Conservation (phyloP, 2,113 vertebrate species). For the Pygoscelis antarcticus region DNA sequence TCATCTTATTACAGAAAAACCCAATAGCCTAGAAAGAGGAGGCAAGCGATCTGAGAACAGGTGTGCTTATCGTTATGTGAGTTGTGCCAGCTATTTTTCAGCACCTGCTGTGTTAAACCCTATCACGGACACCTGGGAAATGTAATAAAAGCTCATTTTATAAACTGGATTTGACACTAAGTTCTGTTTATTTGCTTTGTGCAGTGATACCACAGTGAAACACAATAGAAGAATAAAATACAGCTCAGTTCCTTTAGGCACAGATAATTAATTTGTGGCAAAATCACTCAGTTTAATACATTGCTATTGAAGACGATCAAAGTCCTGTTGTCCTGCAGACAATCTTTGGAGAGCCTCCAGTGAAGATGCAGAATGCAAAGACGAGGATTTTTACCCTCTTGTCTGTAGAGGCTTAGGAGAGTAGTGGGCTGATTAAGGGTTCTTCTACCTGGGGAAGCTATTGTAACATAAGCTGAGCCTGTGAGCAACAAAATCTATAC, state of each 20-base stretch:
- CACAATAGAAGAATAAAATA: neutral
- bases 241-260: neutral
- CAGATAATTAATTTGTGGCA: conserved; percentile 22
- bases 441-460: neutral
- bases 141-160: conserved; percentile 29
- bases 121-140: neutral
- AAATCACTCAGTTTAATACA: neutral
- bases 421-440: neutral
- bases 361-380: neutral
- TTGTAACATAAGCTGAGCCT: neutral
- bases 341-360: neutral
- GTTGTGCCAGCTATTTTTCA: neutral
- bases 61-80: neutral
- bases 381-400: neutral
- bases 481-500: neutral
- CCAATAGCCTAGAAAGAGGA: neutral
- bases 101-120: conserved; percentile 32
- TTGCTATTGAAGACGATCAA: neutral
- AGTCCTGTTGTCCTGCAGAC: neutral
- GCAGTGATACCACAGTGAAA: neutral
- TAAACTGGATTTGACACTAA: conserved; percentile 42
- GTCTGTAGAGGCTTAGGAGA: neutral
- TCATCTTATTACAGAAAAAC: neutral
- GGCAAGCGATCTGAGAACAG: neutral
- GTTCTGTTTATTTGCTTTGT: conserved; percentile 51